Conservation (phyloP, 2,113 vertebrate genomes). For the Morone chrysops region DNA sequence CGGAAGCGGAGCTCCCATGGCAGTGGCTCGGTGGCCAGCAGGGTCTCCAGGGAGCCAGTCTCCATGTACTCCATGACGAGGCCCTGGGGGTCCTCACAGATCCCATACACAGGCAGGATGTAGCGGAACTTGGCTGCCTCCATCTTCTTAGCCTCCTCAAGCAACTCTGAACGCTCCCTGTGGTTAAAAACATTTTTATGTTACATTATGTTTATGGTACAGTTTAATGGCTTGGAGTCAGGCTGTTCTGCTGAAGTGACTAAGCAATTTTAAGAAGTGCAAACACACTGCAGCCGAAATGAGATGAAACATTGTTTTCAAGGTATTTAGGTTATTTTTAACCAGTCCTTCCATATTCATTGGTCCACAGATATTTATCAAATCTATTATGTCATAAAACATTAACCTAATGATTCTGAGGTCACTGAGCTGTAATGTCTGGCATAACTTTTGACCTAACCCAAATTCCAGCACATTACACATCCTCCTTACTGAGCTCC, state of each 20-base stretch:
- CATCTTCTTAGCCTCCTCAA: slow-evolving; percentile 98
- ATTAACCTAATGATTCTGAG: slow-evolving; percentile 31
- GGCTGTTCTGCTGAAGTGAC: neutral
- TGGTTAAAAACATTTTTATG: neutral
- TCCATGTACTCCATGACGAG: slow-evolving; percentile 99
- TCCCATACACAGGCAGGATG: slow-evolving; percentile 95
- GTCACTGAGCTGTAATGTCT: slow-evolving; percentile 19
- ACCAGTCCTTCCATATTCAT: neutral
- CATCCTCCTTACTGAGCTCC: neutral
- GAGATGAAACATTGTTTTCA: neutral
- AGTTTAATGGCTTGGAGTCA: neutral
- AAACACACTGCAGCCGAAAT: neutral
- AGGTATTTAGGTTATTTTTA: neutral
- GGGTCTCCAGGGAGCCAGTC: slow-evolving; percentile 94
- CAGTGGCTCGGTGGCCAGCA: slow-evolving; percentile 90
- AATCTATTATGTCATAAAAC: slow-evolving; percentile 10
- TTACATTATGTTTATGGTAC: neutral
- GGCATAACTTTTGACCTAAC: slow-evolving; percentile 5
- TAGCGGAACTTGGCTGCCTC: slow-evolving; percentile 98
- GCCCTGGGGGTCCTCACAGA: slow-evolving; percentile 93
- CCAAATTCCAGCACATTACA: slow-evolving; percentile 32
- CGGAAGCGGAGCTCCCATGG: slow-evolving; percentile 97
- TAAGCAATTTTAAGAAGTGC: neutral
- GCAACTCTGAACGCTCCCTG: slow-evolving; percentile 93
- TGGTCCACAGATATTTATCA: neutral